Evolutionary conservation across 30 jellyfish, hydroid and myxozoan genomes (phyloP), one percentile per base, ranked within the genome.

Genomic region (Hydractinia symbiolongicarpus): DNA sequence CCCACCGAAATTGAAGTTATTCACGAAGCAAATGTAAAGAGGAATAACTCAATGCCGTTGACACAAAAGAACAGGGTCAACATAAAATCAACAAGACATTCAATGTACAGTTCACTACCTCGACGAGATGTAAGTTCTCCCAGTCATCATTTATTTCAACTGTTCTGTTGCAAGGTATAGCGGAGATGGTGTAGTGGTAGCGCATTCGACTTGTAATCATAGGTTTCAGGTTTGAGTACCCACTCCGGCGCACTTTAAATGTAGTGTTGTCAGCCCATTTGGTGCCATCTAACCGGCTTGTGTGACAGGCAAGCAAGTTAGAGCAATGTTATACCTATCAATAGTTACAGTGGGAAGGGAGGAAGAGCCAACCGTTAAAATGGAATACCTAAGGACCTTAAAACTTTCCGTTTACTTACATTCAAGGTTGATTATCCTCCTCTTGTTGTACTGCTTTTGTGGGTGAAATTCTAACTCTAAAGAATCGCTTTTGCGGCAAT

Each of bases 21-120:
- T 8, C 20, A 20, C 19, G 79, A 50, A 54, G 83, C 75, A 10
- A 75, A 19, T 7, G 83, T 75, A 0, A 75, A 75, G 55, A 53
- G 83, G 4, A 75, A 75, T 21, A 75, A 75, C 50, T 75, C 83
- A 13, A 75, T 75, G 83, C 83, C 83, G 15, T 19, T 56, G 6
- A 51, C 17, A 9, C 56, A 19, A 5, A 52, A 52, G 9, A 49
- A 75, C 13, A 52, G 50, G 17, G 52, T 17, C 10, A 52, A 13
- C 1, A 71, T 54, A 6, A 54, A 17, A 9, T 14, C 19, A 50
- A 76, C 40, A 7, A 44, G 83, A 7, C 83, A 75, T 50, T 71
- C 80, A 13, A 20, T 71, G 61, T 71, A 71, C 61, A 50, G 60
- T 20, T n/a, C 80, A 5, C 80, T 9, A 11, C 80, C 80, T 7